Evolutionary conservation across 2,888 invertebrate species (phyloP), one percentile per base, ranked within the genome.

Genomic region (Cryptus armator): DNA sequence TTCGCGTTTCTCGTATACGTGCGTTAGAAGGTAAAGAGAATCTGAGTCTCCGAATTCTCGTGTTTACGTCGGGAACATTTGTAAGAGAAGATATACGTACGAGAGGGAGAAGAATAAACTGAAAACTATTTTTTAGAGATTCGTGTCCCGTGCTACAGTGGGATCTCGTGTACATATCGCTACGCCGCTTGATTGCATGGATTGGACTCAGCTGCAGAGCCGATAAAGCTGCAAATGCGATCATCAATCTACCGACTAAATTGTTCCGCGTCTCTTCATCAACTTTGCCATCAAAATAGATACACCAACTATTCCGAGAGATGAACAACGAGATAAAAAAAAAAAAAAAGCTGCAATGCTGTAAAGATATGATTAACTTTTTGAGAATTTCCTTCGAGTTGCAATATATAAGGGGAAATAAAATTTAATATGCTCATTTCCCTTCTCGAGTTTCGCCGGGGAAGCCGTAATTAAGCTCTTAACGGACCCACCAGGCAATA

Each of bases 191-290:
- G 76, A 84, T 84, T 81, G 67, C 12, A 51, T 66, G 48, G 44
- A 32, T 67, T 75, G 79, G 83, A 67, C 75, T 62, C 83, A 86
- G 83, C 79, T 83, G 83, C 29, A 67, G 70, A 81, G 76, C 56
- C 56, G 78, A 70, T 68, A 56, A 74, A 68, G 59, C 83, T 67
- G 77, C 70, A 83, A 82, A 86, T 82, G 80, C 46, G 72, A 83
- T 84, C 77, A 83, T 84, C 76, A 62, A 59, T 56, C 43, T 14
- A 62, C 64, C 62, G 53, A 37, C 64, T 56, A 59, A 84, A 74
- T 75, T 68, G 51, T 72, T 46, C 32, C 53, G 19, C 68, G 7
- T 32, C n/a, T 29, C 16, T 51, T 12, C 37, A 29, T 66, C 10
- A 37, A 53, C 43, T 84, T 75, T 37, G 24, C 37, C 24, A 16